Evolutionary conservation across 2,113 vertebrate species (phyloP).

Genomic region (Chelonoidis abingdonii): DNA sequence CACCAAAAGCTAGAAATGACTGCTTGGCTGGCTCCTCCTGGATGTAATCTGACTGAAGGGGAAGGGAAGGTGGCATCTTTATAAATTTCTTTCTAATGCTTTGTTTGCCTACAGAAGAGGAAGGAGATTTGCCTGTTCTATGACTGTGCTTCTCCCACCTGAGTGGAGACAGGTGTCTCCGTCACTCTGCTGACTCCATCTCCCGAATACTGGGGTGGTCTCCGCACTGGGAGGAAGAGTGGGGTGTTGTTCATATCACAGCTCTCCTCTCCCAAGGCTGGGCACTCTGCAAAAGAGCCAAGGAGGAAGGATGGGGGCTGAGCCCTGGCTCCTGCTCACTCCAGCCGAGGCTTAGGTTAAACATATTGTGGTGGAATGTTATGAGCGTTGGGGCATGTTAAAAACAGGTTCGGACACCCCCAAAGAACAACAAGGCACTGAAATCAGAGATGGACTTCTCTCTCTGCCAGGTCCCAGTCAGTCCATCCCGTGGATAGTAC

Average conservation of each 20-base stretch:
- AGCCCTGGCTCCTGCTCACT: too few relatives aligned
- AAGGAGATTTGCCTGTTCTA: neutral
- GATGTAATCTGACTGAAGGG: too few relatives aligned
- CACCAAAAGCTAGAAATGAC: too few relatives aligned
- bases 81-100: too few relatives aligned
- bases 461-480: neutral
- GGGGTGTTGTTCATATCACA: neutral
- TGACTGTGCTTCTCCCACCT: neutral
- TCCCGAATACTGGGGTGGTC: too few relatives aligned
- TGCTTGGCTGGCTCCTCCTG: too few relatives aligned
- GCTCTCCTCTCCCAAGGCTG: neutral
- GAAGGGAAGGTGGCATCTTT: too few relatives aligned
- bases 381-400: neutral
- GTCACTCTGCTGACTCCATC: too few relatives aligned
- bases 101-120: too few relatives aligned
- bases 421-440: neutral
- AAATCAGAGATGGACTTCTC: fast-evolving
- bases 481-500: neutral
- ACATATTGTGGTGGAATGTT: neutral
- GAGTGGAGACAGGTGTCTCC: neutral
- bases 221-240: too few relatives aligned
- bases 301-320: neutral
- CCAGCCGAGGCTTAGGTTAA: neutral
- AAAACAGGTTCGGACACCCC: neutral
- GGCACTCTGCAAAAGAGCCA: neutral